Percentiles rank a stretch among this genome's conserved stretches.
Conservation (phyloP, 2,113 vertebrate genomes). For the Otis tarda region DNA sequence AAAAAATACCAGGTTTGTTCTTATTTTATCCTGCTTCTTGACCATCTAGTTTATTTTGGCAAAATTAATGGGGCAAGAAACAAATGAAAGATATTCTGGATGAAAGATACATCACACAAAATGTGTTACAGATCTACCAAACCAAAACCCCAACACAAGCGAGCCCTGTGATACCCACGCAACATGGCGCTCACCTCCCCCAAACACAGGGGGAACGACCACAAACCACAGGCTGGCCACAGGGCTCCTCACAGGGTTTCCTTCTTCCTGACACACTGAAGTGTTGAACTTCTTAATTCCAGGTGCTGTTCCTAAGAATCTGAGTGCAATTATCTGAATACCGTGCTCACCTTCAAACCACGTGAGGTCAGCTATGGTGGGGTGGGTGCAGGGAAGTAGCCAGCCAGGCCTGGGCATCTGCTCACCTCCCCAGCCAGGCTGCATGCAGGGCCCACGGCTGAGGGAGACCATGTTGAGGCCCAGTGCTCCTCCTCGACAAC, state of each 20-base stretch:
- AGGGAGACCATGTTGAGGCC: rapidly evolving
- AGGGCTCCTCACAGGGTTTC: not conserved
- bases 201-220: rapidly evolving
- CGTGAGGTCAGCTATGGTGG: rapidly evolving
- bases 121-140: not conserved
- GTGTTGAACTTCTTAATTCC: not conserved
- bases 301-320: not conserved
- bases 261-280: not conserved
- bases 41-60: not conserved
- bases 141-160: not conserved
- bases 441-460: rapidly evolving
- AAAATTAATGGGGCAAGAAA: not conserved
- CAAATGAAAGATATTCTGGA: not conserved
- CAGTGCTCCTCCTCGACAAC: rapidly evolving
- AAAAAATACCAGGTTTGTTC: not conserved
- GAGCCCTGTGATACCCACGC: rapidly evolving
- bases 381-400: rapidly evolving
- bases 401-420: rapidly evolving
- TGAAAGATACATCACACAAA: not conserved
- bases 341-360: not conserved
- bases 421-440: not conserved
- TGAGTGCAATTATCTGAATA: not conserved
- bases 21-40: not conserved
- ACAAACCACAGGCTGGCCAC: not conserved
- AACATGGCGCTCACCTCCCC: not conserved